Conservation (phyloP, 2,888 invertebrate genomes). For the Cybosia mesomella region DNA sequence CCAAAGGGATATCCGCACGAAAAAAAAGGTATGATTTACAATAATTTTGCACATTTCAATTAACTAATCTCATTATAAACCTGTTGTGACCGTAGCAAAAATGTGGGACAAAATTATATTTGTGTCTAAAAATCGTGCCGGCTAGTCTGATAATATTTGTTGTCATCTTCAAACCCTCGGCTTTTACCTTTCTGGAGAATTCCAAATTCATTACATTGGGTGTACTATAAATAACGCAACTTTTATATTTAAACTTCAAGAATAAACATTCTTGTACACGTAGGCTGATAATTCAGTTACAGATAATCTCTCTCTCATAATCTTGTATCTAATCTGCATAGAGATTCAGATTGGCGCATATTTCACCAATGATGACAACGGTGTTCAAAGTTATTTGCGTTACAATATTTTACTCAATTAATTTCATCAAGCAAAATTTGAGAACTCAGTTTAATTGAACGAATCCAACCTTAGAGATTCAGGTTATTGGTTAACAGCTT, state of each 20-base stretch:
- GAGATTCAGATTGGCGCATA: not conserved
- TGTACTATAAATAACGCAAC: not conserved
- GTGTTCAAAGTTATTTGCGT: not conserved
- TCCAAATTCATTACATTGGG: not conserved
- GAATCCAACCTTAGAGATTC: too few relatives aligned
- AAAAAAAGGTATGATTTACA: too few relatives aligned
- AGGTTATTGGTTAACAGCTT: too few relatives aligned
- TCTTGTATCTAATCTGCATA: not conserved
- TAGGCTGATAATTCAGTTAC: not conserved
- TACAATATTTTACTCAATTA: too few relatives aligned
- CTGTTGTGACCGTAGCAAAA: too few relatives aligned
- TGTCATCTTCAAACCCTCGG: not conserved
- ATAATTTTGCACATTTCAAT: too few relatives aligned
- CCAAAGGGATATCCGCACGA: too few relatives aligned
- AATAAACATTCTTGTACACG: constrained; percentile 1
- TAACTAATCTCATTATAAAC: too few relatives aligned
- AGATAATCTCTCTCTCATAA: not conserved
- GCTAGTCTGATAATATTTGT: not conserved
- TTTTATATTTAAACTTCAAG: not conserved
- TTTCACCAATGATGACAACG: not conserved
- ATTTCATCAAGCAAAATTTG: too few relatives aligned
- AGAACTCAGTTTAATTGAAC: too few relatives aligned
- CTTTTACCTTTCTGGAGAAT: not conserved
- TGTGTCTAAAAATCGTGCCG: too few relatives aligned
- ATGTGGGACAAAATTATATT: too few relatives aligned